These are phyloP conservation scores for Cynocephalus volans DNA, from an alignment of 2,113 vertebrate genomes.

Conservation along the genomic window DNA sequence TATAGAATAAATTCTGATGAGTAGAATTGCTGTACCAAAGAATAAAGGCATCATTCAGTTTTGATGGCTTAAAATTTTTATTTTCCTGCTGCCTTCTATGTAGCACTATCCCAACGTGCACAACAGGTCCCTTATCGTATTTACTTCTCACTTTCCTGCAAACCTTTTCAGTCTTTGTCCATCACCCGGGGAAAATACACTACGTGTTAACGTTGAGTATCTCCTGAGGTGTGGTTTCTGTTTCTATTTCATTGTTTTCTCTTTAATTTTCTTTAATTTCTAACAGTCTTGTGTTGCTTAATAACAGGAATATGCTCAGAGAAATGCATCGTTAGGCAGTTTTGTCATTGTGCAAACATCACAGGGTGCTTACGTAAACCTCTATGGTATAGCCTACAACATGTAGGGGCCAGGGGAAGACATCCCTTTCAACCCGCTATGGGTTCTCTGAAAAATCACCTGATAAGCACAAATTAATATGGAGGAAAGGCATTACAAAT, in stretches of 20 bases:
- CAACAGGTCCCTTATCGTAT: not conserved
- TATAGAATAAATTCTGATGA: not conserved
- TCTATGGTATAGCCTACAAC: no score
- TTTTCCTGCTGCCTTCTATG: not conserved
- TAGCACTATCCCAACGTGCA: rapidly evolving
- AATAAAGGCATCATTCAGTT: not conserved
- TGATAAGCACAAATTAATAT: no score
- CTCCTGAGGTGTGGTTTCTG: rapidly evolving
- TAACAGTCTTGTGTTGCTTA: no score
- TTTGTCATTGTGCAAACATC: no score
- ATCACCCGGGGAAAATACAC: rapidly evolving
- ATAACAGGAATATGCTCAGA: no score
- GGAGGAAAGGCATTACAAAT: no score
- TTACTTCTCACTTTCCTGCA: no score
- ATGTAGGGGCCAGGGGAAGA: no score
- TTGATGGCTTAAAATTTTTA: not conserved
- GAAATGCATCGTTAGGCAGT: no score
- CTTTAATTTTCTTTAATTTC: not conserved
- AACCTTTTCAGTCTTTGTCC: not conserved
- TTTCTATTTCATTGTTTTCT: not conserved
- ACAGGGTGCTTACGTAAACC: no score
- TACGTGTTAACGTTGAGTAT: rapidly evolving
- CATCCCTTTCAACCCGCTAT: no score
- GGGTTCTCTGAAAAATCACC: no score
- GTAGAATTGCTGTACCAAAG: not conserved